Conservation (phyloP, 2,113 vertebrate genomes). For the Syrrhaptes paradoxus region DNA sequence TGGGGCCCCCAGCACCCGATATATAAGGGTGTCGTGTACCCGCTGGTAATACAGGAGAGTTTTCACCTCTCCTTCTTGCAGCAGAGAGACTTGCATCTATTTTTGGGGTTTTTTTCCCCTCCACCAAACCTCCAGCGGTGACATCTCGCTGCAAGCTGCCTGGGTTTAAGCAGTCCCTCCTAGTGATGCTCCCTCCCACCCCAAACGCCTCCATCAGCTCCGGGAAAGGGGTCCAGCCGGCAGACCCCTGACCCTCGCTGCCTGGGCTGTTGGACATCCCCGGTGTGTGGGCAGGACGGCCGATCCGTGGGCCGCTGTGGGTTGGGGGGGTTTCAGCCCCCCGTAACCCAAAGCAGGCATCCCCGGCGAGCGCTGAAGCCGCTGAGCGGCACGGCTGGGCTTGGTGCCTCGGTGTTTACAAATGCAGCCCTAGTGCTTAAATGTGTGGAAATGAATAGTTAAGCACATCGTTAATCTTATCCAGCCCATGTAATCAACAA, state of each 20-base stretch:
- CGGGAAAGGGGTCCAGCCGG: neutral
- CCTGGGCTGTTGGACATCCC: accelerated
- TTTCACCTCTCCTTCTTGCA: too few relatives aligned
- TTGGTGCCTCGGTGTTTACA: neutral
- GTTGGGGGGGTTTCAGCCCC: too few relatives aligned
- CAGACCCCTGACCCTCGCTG: neutral
- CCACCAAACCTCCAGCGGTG: neutral
- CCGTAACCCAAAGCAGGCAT: too few relatives aligned
- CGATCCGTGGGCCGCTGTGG: neutral
- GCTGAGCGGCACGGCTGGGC: accelerated
- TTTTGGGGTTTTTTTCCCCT: neutral
- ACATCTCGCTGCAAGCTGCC: neutral
- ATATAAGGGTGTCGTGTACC: neutral
- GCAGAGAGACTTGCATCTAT: neutral
- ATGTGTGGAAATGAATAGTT: neutral
- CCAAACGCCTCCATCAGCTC: accelerated
- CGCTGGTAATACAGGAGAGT: neutral
- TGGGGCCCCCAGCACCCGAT: neutral
- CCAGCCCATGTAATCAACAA: conserved; percentile 44
- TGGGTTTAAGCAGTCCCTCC: neutral
- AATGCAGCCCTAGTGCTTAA: neutral
- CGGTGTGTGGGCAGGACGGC: neutral
- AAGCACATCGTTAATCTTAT: conserved; percentile 57
- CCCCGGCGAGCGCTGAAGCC: neutral
- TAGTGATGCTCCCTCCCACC: neutral